Conservation (phyloP, 92 coral and sea anemone genomes). For the Parazoanthus atlanticus region DNA sequence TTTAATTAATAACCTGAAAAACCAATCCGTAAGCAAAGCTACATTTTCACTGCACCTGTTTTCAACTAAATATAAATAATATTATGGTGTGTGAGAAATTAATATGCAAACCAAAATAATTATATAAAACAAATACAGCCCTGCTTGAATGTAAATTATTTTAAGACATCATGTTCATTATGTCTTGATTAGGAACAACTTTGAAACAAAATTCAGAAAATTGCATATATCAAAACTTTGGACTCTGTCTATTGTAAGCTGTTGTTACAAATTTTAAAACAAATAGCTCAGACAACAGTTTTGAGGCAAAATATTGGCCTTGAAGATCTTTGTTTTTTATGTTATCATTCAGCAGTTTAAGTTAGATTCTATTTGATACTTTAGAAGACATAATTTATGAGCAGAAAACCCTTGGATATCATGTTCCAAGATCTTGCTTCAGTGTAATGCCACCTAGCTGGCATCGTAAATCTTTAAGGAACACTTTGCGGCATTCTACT, state of each 20-base stretch:
- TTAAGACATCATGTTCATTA: too few species aligned
- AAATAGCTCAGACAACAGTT: too few species aligned
- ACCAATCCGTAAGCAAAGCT: not conserved
- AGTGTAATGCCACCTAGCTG: constrained; percentile 52
- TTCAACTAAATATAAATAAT: not conserved
- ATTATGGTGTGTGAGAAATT: too few species aligned
- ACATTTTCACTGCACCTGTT: not conserved
- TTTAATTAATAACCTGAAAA: not conserved
- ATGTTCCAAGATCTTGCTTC: not conserved
- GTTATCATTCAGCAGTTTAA: not conserved
- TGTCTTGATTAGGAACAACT: too few species aligned
- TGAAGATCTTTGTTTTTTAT: too few species aligned
- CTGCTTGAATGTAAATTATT: too few species aligned
- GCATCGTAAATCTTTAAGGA: constrained; percentile 56
- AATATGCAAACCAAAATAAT: too few species aligned
- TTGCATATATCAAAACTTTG: not conserved
- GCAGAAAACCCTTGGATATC: not conserved
- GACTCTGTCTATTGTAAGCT: too few species aligned
- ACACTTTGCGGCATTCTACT: not conserved
- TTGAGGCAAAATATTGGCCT: too few species aligned
- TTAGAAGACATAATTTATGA: not conserved
- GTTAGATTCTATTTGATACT: not conserved
- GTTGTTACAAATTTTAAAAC: too few species aligned
- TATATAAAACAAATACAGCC: not conserved
- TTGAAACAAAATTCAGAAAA: not conserved